Evolutionary conservation across 2,888 invertebrate species (phyloP).

Genomic region (Andrena haemorrhoa): DNA sequence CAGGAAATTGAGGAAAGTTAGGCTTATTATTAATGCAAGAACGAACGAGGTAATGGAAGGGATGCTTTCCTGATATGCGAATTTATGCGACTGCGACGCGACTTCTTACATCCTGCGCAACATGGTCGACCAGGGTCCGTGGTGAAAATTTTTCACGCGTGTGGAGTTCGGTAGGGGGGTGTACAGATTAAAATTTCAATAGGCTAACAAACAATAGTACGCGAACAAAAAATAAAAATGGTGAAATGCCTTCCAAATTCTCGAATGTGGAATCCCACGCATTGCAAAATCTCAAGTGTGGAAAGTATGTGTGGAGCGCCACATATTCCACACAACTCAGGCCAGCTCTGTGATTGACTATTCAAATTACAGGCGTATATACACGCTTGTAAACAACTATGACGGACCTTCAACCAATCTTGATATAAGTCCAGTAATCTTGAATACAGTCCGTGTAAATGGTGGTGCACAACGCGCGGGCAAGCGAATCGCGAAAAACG

Average conservation of each 20-base stretch:
- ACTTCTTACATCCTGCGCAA: background rate
- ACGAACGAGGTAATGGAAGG: slow-evolving; percentile 2
- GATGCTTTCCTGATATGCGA: background rate
- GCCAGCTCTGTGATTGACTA: background rate
- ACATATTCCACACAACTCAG: no score
- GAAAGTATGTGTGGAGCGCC: no score
- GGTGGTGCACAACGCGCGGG: background rate
- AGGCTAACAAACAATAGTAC: no score
- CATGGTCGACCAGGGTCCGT: background rate
- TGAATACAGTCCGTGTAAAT: background rate
- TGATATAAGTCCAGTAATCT: background rate
- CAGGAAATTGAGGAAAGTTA: slow-evolving; percentile 32
- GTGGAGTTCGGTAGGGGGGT: no score
- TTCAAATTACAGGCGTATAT: slow-evolving; percentile 6
- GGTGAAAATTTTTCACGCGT: no score
- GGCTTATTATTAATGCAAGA: slow-evolving; percentile 24
- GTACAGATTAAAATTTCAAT: no score
- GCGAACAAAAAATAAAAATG: no score
- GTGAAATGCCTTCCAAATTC: no score
- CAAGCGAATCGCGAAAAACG: background rate
- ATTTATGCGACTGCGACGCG: background rate
- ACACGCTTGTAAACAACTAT: background rate
- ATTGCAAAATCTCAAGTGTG: no score
- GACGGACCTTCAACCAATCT: background rate
- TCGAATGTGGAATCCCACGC: no score